Conservation (phyloP, 2,888 invertebrate species). For the Therioaphis trifolii region DNA sequence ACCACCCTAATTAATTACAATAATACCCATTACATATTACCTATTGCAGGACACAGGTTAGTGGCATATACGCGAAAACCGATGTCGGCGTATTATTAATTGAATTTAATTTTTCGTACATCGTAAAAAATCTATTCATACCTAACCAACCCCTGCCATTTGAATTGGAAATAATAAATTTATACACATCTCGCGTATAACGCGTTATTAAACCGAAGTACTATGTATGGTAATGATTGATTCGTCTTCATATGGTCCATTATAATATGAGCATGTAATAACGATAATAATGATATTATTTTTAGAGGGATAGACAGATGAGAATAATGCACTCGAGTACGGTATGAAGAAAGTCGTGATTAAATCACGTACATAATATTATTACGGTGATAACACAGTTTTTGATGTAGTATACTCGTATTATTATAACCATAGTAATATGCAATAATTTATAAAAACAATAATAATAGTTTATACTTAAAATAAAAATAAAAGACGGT, state of each 20-base stretch:
- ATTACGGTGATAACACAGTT: too few relatives aligned
- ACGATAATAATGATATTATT: background rate
- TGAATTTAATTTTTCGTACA: background rate
- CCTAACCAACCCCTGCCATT: background rate
- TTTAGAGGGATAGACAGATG: background rate
- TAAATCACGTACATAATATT: too few relatives aligned
- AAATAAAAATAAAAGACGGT: too few relatives aligned
- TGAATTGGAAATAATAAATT: conserved; percentile 27
- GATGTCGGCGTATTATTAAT: conserved; percentile 11
- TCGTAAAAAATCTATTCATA: conserved; percentile 15
- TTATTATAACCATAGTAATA: too few relatives aligned
- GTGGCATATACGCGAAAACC: background rate
- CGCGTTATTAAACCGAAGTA: background rate
- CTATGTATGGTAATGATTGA: background rate
- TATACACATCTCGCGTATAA: background rate
- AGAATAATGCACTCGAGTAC: background rate
- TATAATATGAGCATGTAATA: background rate
- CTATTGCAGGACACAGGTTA: background rate
- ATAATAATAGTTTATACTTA: too few relatives aligned
- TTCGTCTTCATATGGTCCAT: background rate
- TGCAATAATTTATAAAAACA: too few relatives aligned
- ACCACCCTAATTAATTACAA: conserved; percentile 32
- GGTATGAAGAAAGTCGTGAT: too few relatives aligned
- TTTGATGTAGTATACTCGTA: too few relatives aligned
- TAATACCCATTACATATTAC: conserved; percentile 17